phyloP scores from a whole-genome alignment of 2,797 vertebrate species.

The Syngnathus rostellatus region DNA sequence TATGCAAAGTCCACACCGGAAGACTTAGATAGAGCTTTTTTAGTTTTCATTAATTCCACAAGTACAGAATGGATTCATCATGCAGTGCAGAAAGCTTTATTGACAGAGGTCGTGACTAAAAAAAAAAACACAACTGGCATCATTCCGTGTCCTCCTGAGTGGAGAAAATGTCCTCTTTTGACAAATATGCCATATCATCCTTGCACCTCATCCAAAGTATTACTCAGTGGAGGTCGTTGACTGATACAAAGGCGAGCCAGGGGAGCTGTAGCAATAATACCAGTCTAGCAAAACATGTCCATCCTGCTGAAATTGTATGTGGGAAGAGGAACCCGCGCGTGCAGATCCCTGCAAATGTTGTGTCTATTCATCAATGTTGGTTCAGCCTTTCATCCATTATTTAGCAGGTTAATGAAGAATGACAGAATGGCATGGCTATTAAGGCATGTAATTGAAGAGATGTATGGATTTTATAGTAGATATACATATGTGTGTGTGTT shows the following conservation, averaged over 20 bases:
- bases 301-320: conserved; percentile 7
- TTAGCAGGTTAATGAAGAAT: conserved; percentile 9
- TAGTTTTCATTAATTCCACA: too few relatives aligned
- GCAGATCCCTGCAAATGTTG: not conserved
- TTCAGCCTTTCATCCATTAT: not conserved
- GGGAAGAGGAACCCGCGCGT: not conserved
- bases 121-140: not conserved
- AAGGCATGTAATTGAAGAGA: conserved; percentile 2
- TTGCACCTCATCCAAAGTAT: not conserved
- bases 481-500: not conserved
- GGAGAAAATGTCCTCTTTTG: not conserved
- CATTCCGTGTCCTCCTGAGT: not conserved
- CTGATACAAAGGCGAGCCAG: not conserved
- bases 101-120: too few relatives aligned
- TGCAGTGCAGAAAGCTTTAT: not conserved
- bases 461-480: not conserved
- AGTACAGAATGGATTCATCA: too few relatives aligned
- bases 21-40: too few relatives aligned
- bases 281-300: conserved; percentile 6
- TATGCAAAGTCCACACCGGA: too few relatives aligned
- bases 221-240: conserved; percentile 15
- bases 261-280: conserved; percentile 17
- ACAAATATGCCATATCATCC: conserved; percentile 3
- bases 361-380: conserved; percentile 1
- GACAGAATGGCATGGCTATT: not conserved